Conservation (phyloP, 2,113 vertebrate genomes). For the Irena cyanogastra region DNA sequence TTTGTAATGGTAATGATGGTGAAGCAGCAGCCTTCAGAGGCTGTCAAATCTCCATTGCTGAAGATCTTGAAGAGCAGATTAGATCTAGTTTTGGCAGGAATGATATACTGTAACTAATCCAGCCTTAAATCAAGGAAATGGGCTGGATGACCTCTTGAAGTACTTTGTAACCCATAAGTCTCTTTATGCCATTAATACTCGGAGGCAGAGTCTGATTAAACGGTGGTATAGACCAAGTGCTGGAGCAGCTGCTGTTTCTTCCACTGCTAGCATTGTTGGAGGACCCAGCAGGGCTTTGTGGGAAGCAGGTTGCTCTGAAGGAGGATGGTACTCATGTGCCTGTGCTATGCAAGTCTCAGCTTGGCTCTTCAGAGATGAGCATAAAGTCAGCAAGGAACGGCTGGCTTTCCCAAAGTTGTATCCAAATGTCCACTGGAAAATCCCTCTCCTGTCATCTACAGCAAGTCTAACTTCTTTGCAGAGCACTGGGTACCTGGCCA, state of each 20-base stretch:
- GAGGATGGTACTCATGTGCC: background rate
- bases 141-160: slow-evolving; percentile 37
- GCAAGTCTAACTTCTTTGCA: background rate
- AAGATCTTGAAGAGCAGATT: slow-evolving; percentile 38
- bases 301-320: background rate
- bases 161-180: background rate
- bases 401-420: background rate
- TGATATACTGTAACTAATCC: slow-evolving; percentile 26
- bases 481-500: background rate
- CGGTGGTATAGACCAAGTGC: background rate
- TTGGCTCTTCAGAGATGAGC: background rate
- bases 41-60: background rate
- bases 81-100: slow-evolving; percentile 29
- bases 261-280: background rate
- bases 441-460: background rate
- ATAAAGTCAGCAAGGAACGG: accelerated
- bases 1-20: slow-evolving; percentile 41
- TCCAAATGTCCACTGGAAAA: background rate
- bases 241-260: background rate
- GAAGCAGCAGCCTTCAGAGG: background rate
- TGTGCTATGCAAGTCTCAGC: accelerated
- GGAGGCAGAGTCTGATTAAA: slow-evolving; percentile 19
- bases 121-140: slow-evolving; percentile 42
- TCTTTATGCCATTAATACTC: slow-evolving; percentile 1
- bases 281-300: background rate